Evolutionary conservation across 2,888 invertebrate species (phyloP).

Genomic region (Philonicus albiceps): DNA sequence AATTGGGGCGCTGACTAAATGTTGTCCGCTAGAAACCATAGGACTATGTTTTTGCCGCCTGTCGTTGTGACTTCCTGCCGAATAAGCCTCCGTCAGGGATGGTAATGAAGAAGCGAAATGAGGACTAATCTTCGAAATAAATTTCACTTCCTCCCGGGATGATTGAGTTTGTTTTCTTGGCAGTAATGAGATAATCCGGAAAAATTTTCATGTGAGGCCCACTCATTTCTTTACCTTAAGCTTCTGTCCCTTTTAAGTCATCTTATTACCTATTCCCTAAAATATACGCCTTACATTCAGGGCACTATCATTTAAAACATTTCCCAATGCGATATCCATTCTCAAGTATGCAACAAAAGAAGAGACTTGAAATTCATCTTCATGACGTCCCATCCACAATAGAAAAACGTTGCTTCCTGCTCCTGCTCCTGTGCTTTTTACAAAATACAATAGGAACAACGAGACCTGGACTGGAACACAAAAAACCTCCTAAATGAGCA

Average conservation of each 20-base stretch:
- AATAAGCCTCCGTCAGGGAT: not conserved
- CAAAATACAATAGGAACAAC: not conserved
- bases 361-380: not conserved
- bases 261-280: not conserved
- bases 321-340: not conserved
- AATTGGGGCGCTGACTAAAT: not conserved
- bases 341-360: not conserved
- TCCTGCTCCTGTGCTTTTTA: not conserved
- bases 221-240: not conserved
- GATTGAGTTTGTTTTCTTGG: conserved; percentile 14
- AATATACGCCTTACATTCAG: not conserved
- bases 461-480: not conserved
- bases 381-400: not conserved
- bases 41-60: not conserved
- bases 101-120: conserved; percentile 21
- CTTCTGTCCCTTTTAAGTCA: not conserved
- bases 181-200: not conserved
- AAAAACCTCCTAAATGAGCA: conserved; percentile 3
- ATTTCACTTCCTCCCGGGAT: not conserved
- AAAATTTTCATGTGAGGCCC: not conserved
- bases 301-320: not conserved
- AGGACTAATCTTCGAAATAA: conserved; percentile 27
- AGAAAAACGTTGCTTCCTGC: not conserved
- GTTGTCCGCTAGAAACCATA: not conserved
- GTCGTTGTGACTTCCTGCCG: not conserved